These are phyloP conservation scores for Magallana ariakensis DNA, from an alignment of 1,140 invertebrate genomes.

Conservation along the genomic window DNA sequence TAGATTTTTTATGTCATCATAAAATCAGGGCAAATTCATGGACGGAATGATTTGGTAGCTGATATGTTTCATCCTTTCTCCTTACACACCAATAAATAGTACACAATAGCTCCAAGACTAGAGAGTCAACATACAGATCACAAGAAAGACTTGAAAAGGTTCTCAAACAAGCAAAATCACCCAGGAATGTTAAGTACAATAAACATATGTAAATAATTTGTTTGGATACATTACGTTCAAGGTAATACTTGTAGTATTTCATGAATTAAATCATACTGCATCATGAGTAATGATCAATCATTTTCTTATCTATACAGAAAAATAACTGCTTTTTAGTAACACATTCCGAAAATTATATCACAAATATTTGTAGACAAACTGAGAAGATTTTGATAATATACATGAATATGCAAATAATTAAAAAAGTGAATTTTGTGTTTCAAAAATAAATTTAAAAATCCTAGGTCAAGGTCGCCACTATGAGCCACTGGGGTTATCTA, in stretches of 20 bases:
- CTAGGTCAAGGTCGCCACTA: constrained; percentile 1
- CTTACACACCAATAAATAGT: constrained; percentile 14
- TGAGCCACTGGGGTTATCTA: constrained; percentile 67
- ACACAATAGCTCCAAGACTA: neutral
- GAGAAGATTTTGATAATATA: no score
- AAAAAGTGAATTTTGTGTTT: no score
- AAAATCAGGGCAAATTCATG: neutral
- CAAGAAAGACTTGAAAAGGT: neutral
- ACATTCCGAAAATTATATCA: no score
- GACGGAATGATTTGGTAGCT: constrained; percentile 11
- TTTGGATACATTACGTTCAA: no score
- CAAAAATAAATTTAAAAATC: neutral
- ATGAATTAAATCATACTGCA: no score
- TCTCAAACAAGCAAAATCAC: constrained; percentile 7
- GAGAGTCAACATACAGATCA: neutral
- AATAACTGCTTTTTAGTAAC: no score
- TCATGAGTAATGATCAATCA: no score
- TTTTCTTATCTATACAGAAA: no score
- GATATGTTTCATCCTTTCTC: neutral
- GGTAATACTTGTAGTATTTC: no score
- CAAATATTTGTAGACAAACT: no score
- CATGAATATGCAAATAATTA: no score
- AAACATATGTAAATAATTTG: no score
- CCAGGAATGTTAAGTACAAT: neutral
- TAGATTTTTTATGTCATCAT: constrained; percentile 32